phyloP scores from a whole-genome alignment of 2,888 invertebrate species.

The Eupeodes latifasciatus region DNA sequence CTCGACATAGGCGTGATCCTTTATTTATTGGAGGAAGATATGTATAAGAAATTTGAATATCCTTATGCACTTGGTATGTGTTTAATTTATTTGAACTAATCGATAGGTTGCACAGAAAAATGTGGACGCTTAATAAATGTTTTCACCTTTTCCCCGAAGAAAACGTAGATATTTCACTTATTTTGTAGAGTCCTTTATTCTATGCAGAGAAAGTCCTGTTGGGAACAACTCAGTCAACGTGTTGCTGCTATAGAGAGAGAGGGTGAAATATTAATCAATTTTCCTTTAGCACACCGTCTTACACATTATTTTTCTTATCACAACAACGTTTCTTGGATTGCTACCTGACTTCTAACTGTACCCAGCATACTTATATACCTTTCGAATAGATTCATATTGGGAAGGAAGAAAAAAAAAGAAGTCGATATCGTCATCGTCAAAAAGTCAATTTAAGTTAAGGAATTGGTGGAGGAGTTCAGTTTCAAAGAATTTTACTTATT shows the following conservation, averaged over 20 bases:
- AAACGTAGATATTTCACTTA: constrained; percentile 24
- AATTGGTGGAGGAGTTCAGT: constrained; percentile 55
- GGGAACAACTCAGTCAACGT: constrained; percentile 14
- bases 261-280: constrained; percentile 48
- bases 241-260: background rate
- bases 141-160: constrained; percentile 1
- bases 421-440: constrained; percentile 55
- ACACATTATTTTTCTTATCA: constrained; percentile 28
- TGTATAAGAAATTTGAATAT: background rate
- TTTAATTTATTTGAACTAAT: constrained; percentile 63
- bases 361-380: background rate
- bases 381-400: background rate
- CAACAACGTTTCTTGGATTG: constrained; percentile 35
- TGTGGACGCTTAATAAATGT: constrained; percentile 16
- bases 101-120: constrained; percentile 35
- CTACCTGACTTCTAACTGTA: background rate
- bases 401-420: background rate
- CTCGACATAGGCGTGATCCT: constrained; percentile 36
- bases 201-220: background rate
- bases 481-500: constrained; percentile 20
- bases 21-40: background rate
- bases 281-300: constrained; percentile 22
- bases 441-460: constrained; percentile 73
- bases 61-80: constrained; percentile 38
- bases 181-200: constrained; percentile 18